phyloP scores from a whole-genome alignment of 2,113 vertebrate genomes.

The Laterallus jamaicensis region DNA sequence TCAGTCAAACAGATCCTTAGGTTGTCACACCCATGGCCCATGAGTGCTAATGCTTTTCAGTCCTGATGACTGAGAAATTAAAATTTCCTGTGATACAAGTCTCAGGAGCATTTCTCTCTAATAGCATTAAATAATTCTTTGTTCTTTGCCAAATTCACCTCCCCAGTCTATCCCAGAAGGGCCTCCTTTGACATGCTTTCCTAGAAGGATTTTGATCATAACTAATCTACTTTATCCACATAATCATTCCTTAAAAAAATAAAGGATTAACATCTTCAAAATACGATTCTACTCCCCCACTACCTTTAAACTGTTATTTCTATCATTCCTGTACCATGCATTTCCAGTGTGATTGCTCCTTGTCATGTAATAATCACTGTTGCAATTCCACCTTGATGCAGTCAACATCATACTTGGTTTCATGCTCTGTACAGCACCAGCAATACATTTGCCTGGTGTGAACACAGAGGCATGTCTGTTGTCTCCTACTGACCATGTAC shows the following conservation, averaged over 20 bases:
- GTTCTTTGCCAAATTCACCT: constrained; percentile 20
- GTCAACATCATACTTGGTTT: background rate
- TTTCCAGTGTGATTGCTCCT: background rate
- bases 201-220: background rate
- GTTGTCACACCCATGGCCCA: background rate
- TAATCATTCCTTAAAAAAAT: background rate
- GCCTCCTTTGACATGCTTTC: background rate
- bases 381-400: background rate
- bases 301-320: constrained; percentile 4
- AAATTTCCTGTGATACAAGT: background rate
- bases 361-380: background rate
- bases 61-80: background rate
- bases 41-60: background rate
- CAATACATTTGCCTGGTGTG: background rate
- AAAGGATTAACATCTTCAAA: background rate
- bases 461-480: background rate
- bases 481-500: background rate
- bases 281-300: background rate
- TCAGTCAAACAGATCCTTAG: background rate
- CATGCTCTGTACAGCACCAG: background rate
- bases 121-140: constrained; percentile 5
- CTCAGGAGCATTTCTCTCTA: constrained; percentile 33
- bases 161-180: background rate
- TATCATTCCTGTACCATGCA: background rate
- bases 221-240: background rate